phyloP scores from a whole-genome alignment of 2,113 vertebrate genomes.

The Epinephelus moara region DNA sequence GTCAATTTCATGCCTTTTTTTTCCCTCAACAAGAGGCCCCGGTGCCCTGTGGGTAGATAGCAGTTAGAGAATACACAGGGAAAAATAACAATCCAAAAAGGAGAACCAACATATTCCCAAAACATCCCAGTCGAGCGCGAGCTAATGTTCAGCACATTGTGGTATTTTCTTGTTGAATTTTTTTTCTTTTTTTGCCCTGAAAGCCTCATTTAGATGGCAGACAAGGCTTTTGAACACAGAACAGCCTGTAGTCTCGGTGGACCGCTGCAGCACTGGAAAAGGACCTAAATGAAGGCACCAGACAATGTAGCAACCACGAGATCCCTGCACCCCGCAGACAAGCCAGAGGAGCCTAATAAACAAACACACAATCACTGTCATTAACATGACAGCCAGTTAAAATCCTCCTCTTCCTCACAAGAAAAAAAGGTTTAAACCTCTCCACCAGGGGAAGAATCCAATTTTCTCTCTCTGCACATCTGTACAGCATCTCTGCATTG shows the following conservation, averaged over 20 bases:
- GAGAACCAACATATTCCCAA: conserved; percentile 74
- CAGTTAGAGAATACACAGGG: conserved; percentile 69
- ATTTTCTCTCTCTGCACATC: conserved; percentile 61
- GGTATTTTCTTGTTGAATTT: conserved; percentile 73
- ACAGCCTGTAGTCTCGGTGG: conserved; percentile 73
- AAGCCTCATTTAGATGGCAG: conserved; percentile 81
- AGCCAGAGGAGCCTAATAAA: conserved; percentile 75
- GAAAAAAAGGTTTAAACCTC: conserved; percentile 27
- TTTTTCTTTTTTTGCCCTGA: conserved; percentile 59
- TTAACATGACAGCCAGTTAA: conserved; percentile 60
- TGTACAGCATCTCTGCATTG: conserved; percentile 53
- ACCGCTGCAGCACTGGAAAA: conserved; percentile 65
- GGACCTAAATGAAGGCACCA: conserved; percentile 76
- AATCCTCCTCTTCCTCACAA: conserved; percentile 41
- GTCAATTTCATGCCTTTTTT: conserved; percentile 81
- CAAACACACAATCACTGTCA: conserved; percentile 73
- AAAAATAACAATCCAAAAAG: conserved; percentile 74
- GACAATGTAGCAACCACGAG: conserved; percentile 65
- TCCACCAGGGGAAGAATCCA: conserved; percentile 63
- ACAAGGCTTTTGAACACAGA: conserved; percentile 75
- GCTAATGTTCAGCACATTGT: conserved; percentile 75
- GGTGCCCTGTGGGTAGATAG: conserved; percentile 79
- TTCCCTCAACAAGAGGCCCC: conserved; percentile 56
- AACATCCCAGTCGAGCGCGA: conserved; percentile 62
- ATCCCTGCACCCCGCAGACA: conserved; percentile 66